phyloP scores from a whole-genome alignment of 1,140 invertebrate species.

The Schlechtendalia chinensis region DNA sequence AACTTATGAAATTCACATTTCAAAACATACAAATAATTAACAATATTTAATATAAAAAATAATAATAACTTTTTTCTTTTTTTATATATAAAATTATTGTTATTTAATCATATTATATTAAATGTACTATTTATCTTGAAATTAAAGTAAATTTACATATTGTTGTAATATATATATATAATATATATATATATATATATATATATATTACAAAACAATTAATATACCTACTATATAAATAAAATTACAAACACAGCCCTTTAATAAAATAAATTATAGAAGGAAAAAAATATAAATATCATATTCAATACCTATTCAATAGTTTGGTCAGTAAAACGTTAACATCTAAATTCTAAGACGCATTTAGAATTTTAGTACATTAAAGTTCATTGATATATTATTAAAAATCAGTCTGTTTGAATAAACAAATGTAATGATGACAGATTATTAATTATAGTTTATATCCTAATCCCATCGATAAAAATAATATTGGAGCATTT shows the following conservation, averaged over 20 bases:
- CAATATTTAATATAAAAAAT: slow-evolving; percentile 9
- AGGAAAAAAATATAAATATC: slow-evolving; percentile 13
- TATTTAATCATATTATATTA: background rate
- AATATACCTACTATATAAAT: slow-evolving; percentile 11
- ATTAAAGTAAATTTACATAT: slow-evolving; percentile 31
- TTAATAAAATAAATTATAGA: slow-evolving; percentile 31
- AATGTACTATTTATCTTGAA: background rate
- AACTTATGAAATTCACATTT: slow-evolving; percentile 16
- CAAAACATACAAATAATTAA: slow-evolving; percentile 37
- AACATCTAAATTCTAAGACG: background rate
- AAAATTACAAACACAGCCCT: slow-evolving; percentile 47
- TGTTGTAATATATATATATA: background rate
- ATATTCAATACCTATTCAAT: slow-evolving; percentile 18
- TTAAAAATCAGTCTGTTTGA: slow-evolving; percentile 43
- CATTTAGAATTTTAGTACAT: slow-evolving; percentile 6
- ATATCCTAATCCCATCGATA: slow-evolving; percentile 14
- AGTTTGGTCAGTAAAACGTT: background rate
- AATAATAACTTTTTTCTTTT: background rate
- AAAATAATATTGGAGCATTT: slow-evolving; percentile 46
- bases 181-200: no score
- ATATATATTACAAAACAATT: background rate
- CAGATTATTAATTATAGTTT: slow-evolving; percentile 16
- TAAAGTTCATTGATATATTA: background rate
- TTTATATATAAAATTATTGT: background rate
- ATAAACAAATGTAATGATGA: slow-evolving; percentile 32